phyloP scores from a whole-genome alignment of 2,888 invertebrate species.

The Conistra vaccinii region DNA sequence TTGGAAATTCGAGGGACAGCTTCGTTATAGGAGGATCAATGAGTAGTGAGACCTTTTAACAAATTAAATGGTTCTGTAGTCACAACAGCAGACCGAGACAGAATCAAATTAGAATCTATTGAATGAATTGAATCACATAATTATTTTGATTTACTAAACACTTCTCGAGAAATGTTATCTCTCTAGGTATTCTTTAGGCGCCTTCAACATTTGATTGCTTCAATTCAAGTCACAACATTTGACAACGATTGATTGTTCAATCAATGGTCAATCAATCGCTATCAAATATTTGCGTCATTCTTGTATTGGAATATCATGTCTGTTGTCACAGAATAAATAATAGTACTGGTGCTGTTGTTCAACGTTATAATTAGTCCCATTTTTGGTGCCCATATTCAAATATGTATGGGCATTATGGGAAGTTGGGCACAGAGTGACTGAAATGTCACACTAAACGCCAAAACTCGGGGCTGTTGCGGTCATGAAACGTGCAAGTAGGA shows the following conservation, averaged over 20 bases:
- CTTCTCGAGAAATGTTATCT: not conserved
- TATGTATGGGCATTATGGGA: too few species aligned
- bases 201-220: constrained; percentile 33
- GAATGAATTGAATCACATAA: constrained; percentile 25
- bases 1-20: constrained; percentile 59
- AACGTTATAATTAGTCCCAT: not conserved
- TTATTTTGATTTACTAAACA: constrained; percentile 32
- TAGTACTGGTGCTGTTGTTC: not conserved
- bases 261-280: constrained; percentile 42
- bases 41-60: constrained; percentile 47
- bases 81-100: constrained; percentile 31
- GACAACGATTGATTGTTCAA: constrained; percentile 30
- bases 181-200: not conserved
- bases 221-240: constrained; percentile 36
- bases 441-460: not conserved
- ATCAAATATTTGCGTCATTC: constrained; percentile 32
- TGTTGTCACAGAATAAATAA: too few species aligned
- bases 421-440: not conserved
- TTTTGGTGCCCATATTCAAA: not conserved
- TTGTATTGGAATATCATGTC: constrained; percentile 23
- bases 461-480: not conserved
- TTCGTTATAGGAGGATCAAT: constrained; percentile 49
- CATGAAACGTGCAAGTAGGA: not conserved
- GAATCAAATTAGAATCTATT: constrained; percentile 43
- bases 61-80: constrained; percentile 52